phyloP scores from a whole-genome alignment of 1,140 invertebrate genomes.

The Apis dorsata region DNA sequence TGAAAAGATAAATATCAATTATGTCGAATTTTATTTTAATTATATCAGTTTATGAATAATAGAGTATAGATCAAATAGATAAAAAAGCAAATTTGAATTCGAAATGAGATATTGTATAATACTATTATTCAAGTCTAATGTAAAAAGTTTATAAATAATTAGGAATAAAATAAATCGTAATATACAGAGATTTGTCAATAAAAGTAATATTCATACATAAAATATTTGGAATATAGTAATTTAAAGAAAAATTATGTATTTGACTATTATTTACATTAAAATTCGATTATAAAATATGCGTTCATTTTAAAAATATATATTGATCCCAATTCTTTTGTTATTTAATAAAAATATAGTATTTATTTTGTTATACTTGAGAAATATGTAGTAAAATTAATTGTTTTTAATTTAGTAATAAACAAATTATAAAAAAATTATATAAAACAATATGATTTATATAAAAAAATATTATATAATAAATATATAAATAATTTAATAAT shows the following conservation, averaged over 20 bases:
- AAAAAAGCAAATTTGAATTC: conserved; percentile 5
- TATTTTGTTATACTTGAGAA: not conserved
- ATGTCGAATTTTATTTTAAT: conserved; percentile 32
- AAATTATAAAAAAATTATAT: not conserved
- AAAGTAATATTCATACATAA: conserved; percentile 45
- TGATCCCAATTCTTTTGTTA: not conserved
- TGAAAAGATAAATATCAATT: not conserved
- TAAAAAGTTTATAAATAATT: conserved; percentile 55
- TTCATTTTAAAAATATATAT: not conserved
- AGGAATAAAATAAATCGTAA: conserved; percentile 37
- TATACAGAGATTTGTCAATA: conserved; percentile 52
- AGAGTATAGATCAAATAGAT: conserved; percentile 9
- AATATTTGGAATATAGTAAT: conserved; percentile 27
- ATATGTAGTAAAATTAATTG: not conserved
- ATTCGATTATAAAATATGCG: conserved; percentile 27
- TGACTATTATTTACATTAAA: conserved; percentile 42
- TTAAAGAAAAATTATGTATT: conserved; percentile 35
- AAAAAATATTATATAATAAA: not conserved
- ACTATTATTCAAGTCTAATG: conserved; percentile 41
- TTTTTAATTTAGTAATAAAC: not conserved
- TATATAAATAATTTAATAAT: not conserved
- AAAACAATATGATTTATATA: not conserved
- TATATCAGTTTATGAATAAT: not conserved
- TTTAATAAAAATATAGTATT: not conserved
- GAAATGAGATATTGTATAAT: conserved; percentile 42